phyloP scores from a whole-genome alignment of 1,140 invertebrate genomes.

The Choristoneura fumiferana region DNA sequence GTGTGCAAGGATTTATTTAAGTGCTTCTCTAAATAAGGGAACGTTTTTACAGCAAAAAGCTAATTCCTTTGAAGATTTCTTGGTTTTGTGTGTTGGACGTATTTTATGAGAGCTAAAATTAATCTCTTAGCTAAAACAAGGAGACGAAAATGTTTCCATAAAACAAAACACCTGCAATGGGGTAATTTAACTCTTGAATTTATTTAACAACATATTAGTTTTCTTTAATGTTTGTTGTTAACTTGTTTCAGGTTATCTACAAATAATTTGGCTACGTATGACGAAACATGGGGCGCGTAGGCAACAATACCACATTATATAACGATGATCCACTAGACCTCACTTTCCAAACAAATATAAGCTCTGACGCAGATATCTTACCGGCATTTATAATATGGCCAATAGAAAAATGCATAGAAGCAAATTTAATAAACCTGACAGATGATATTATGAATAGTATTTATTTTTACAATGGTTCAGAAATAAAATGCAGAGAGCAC shows the following conservation, averaged over 20 bases:
- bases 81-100: background rate
- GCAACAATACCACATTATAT: conserved; percentile 71
- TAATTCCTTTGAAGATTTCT: background rate
- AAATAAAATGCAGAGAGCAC: conserved; percentile 78
- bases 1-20: no score
- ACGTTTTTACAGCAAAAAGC: background rate
- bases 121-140: no score
- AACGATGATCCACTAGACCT: conserved; percentile 42
- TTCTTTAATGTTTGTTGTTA: background rate
- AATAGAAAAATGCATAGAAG: conserved; percentile 55
- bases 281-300: conserved; percentile 64
- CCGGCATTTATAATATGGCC: conserved; percentile 40
- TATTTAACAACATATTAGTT: no score
- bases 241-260: conserved; percentile 44
- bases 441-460: conserved; percentile 38
- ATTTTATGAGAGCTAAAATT: no score
- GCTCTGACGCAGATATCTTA: conserved; percentile 19
- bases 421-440: conserved; percentile 22
- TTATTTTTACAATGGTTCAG: conserved; percentile 60
- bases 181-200: background rate
- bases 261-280: conserved; percentile 41
- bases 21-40: no score
- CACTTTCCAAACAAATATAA: conserved; percentile 38
- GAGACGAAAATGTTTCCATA: no score
- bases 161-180: no score